A percentile compares a stretch with the other conserved stretches of the same genome.
phyloP scores from a whole-genome alignment of 1,140 invertebrate species.

The Meteorus sp. region DNA sequence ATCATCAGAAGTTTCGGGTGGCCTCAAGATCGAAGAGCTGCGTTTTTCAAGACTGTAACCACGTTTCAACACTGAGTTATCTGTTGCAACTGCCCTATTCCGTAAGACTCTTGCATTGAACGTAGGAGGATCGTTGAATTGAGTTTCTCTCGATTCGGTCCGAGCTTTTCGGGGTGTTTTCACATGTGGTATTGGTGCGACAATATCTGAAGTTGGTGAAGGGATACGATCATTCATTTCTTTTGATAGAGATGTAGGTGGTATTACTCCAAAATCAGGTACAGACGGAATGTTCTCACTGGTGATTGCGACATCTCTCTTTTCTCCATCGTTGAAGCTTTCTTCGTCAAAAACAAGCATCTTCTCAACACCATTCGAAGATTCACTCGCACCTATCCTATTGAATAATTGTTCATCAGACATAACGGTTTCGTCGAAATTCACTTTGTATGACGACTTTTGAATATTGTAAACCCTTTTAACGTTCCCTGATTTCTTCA shows the following conservation, averaged over 20 bases:
- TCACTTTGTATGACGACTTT: not conserved
- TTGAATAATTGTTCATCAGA: not conserved
- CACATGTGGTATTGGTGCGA: too few relatives aligned
- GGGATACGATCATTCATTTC: too few relatives aligned
- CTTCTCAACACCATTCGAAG: not conserved
- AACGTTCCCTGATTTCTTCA: constrained; percentile 36
- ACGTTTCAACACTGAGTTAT: too few relatives aligned
- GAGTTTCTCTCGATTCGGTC: too few relatives aligned
- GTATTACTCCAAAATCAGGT: not conserved
- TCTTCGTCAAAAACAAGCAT: not conserved
- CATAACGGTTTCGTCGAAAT: not conserved
- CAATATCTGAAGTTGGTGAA: too few relatives aligned
- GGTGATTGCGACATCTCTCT: not conserved
- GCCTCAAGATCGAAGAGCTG: too few relatives aligned
- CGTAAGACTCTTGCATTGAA: too few relatives aligned
- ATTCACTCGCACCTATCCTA: not conserved
- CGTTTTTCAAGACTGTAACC: too few relatives aligned
- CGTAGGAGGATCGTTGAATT: too few relatives aligned
- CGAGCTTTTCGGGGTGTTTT: too few relatives aligned
- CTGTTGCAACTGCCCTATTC: too few relatives aligned
- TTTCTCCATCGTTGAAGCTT: not conserved
- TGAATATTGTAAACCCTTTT: not conserved
- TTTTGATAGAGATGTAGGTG: too few relatives aligned
- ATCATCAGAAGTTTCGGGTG: not conserved
- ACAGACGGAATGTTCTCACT: not conserved